These are phyloP conservation scores for Lerema accius DNA, from an alignment of 1,140 invertebrate species.

Conservation along the genomic window DNA sequence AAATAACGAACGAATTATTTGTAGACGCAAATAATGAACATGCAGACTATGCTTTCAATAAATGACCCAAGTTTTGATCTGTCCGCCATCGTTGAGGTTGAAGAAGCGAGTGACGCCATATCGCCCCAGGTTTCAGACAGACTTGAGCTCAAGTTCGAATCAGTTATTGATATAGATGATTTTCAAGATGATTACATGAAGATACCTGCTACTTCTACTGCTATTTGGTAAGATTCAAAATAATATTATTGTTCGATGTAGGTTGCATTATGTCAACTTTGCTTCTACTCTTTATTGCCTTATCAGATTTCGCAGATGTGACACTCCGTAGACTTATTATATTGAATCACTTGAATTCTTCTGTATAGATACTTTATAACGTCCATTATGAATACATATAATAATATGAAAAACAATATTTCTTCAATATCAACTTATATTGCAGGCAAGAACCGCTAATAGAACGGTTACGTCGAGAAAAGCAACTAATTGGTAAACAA, in stretches of 20 bases:
- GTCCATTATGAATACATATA: no score
- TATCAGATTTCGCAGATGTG: no score
- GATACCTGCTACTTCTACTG: constrained; percentile 56
- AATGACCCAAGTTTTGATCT: constrained; percentile 78
- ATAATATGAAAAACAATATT: constrained; percentile 8
- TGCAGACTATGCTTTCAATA: constrained; percentile 73
- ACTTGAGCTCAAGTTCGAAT: constrained; percentile 70
- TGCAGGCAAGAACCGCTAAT: constrained; percentile 75
- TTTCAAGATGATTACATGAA: constrained; percentile 55
- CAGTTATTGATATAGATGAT: constrained; percentile 59
- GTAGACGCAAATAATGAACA: constrained; percentile 75
- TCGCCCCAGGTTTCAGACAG: constrained; percentile 65
- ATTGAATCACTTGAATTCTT: no score
- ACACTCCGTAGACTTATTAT: no score
- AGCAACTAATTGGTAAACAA: constrained; percentile 75
- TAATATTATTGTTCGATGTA: neutral
- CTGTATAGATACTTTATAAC: no score
- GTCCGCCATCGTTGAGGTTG: constrained; percentile 74
- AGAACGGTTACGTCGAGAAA: constrained; percentile 74
- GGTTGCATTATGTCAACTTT: neutral
- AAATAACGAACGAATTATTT: no score
- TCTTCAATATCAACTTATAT: constrained; percentile 18
- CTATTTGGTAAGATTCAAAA: constrained; percentile 59
- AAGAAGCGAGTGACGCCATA: constrained; percentile 64
- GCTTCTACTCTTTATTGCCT: no score